Evolutionary conservation across 2,113 vertebrate species (phyloP), one percentile per base, ranked within the genome.

Genomic region (Hydrochoerus hydrochaeris): DNA sequence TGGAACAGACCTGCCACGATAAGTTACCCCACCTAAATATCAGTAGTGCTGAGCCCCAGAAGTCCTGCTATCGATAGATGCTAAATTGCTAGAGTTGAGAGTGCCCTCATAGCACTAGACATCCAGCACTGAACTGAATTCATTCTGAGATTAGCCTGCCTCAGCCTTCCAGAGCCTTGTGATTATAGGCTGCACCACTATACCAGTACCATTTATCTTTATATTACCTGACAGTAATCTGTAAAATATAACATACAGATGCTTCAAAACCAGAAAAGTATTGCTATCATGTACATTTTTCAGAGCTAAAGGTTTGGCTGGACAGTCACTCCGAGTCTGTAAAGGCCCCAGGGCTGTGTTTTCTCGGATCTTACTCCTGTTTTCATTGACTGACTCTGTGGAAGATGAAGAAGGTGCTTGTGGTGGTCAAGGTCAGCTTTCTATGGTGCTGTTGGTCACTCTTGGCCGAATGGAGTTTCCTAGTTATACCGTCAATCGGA

Each of bases 401-500:
- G 99, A 99, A 49, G 99, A 99, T 26, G 99, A 99, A 80, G 99
- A 99, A 75, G 98, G 98, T 5, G 98, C 98, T 0, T 98, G 99
- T 91, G 99, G 99, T 0, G 99, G 99, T 8, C 99, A 99, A 62
- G 98, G 98, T 30, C 99, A 99, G 97, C 99, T 99, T 52, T 99
- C 98, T 85, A 99, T 99, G 0, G 98, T 99, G 75, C 98, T 99
- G 0, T 96, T 99, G 98, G 99, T 99, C 77, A 99, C 99, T 97
- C 99, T 99, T 10, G 99, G 99, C 28, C 99, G 98, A 0, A 95
- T 99, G 97, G 97, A 98, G 6, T 99, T 99, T 96, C 99, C 99
- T 24, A 98, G 94, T 24, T 99, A 99, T 96, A 98, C 98, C 0
- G 94, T 99, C 30, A 98, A 98, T 71, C 99, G 99, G 94, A 97